A percentile compares a stretch with the other conserved stretches of the same genome.
Conservation (phyloP, 2,113 vertebrate genomes). For the Trogon melanurus region DNA sequence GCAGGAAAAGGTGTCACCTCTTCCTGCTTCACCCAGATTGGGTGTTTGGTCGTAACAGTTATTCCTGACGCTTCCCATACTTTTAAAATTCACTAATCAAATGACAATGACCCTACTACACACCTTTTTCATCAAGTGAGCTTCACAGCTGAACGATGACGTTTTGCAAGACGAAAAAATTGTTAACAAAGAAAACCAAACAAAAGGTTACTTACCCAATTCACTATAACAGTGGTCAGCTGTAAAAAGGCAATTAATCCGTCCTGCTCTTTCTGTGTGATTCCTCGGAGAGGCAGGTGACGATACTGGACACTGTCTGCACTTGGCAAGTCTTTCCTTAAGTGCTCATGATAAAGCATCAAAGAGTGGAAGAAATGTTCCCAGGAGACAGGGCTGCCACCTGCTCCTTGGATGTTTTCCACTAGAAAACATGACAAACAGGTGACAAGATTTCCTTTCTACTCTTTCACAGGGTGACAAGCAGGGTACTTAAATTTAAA, state of each 20-base stretch:
- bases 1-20: not conserved
- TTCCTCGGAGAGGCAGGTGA: slow-evolving; percentile 89
- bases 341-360: slow-evolving; percentile 95
- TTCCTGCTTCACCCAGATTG: not conserved
- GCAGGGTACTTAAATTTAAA: not conserved
- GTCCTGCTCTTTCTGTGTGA: slow-evolving; percentile 95
- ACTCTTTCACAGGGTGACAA: not conserved
- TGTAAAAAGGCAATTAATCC: slow-evolving; percentile 93
- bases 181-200: not conserved
- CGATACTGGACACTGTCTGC: slow-evolving; percentile 91
- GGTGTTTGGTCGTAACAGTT: not conserved
- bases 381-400: slow-evolving; percentile 95
- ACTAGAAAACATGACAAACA: slow-evolving; percentile 70
- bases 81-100: not conserved
- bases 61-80: not conserved
- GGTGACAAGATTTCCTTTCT: not conserved
- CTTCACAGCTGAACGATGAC: not conserved
- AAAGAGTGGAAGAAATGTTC: slow-evolving; percentile 98
- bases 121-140: not conserved
- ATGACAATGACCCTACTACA: not conserved
- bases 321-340: slow-evolving; percentile 91
- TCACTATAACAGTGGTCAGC: slow-evolving; percentile 90
- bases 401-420: slow-evolving; percentile 92
- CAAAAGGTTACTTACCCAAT: slow-evolving; percentile 81
- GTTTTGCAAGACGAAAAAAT: not conserved